phyloP scores from a whole-genome alignment of 2,888 invertebrate genomes.

The Theretra japonica region DNA sequence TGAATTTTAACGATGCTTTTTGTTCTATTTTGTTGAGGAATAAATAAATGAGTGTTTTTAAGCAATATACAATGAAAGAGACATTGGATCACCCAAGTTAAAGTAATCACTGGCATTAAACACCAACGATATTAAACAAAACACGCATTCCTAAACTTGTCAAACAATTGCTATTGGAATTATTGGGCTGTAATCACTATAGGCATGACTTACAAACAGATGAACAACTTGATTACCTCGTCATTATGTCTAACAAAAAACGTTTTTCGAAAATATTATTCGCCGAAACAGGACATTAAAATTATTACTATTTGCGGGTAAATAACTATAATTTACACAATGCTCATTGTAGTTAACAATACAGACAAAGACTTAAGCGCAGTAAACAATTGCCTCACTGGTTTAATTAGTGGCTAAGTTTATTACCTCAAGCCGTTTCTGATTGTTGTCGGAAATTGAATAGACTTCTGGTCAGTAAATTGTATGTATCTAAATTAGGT shows the following conservation, averaged over 20 bases:
- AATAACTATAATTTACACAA: neutral
- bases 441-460: neutral
- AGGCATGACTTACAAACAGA: no score
- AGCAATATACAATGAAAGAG: no score
- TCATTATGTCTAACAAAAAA: no score
- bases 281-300: no score
- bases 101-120: no score
- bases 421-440: neutral
- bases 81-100: no score
- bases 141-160: no score
- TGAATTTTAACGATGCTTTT: slow-evolving; percentile 45
- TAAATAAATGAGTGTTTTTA: slow-evolving; percentile 23
- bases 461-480: neutral
- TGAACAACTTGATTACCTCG: no score
- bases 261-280: no score
- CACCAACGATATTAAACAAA: no score
- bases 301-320: neutral
- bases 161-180: no score
- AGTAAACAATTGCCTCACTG: neutral
- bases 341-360: neutral
- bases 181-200: no score
- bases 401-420: neutral
- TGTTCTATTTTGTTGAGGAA: slow-evolving; percentile 42
- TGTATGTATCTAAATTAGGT: neutral
- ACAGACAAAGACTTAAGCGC: neutral